phyloP scores from a whole-genome alignment of 2,888 invertebrate species.

The Suillia variegata region DNA sequence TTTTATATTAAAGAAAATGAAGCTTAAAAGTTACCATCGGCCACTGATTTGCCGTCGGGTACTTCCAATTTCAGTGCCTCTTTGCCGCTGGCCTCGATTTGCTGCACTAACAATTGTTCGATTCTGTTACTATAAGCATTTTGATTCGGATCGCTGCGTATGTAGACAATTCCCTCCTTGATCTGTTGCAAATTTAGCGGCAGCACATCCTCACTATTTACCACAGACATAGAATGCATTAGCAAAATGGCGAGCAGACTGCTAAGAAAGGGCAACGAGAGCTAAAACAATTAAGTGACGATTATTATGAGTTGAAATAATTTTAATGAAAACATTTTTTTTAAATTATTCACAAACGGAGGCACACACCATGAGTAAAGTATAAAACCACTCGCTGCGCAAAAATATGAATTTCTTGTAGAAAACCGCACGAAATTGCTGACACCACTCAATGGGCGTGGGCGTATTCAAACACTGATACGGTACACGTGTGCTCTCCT shows the following conservation, averaged over 20 bases:
- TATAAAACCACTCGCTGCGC: constrained; percentile 45
- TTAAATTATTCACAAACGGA: not conserved
- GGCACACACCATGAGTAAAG: constrained; percentile 46
- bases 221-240: constrained; percentile 46
- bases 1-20: not conserved
- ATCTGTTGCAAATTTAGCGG: constrained; percentile 44
- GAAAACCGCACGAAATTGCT: constrained; percentile 51
- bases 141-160: constrained; percentile 35
- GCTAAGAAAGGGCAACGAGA: constrained; percentile 41
- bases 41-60: constrained; percentile 23
- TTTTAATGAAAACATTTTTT: not conserved
- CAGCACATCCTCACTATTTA: constrained; percentile 40
- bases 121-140: constrained; percentile 26
- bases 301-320: too few species aligned
- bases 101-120: constrained; percentile 35
- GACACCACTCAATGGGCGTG: constrained; percentile 30
- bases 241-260: constrained; percentile 41
- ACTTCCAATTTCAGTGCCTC: constrained; percentile 30
- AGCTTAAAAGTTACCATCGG: constrained; percentile 24
- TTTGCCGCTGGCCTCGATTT: constrained; percentile 42
- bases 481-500: constrained; percentile 32
- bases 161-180: constrained; percentile 41
- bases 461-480: constrained; percentile 35
- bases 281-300: constrained; percentile 30
- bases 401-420: constrained; percentile 58